These are phyloP conservation scores for Diacarnus erythraeanus DNA, from an alignment of 37 sponge, comb jelly and placozoan species.

Conservation along the genomic window DNA sequence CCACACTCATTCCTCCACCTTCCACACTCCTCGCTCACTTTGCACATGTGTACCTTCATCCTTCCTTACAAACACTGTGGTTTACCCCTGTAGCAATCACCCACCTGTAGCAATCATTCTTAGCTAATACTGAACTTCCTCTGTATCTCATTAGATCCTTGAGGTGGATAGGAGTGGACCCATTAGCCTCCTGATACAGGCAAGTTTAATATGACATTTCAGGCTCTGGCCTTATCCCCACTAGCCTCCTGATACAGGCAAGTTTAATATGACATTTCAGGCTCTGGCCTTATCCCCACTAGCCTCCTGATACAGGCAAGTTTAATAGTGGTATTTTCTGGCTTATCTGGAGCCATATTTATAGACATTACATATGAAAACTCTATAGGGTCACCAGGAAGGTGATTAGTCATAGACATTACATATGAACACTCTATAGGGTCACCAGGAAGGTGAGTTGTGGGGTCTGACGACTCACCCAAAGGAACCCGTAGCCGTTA, in stretches of 20 bases:
- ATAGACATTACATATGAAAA: too few species aligned
- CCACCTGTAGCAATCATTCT: too few species aligned
- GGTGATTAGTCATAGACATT: too few species aligned
- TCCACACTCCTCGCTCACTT: too few species aligned
- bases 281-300: constrained; percentile 20
- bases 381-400: constrained; percentile 89
- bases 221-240: constrained; percentile 4
- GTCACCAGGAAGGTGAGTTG: constrained; percentile 92
- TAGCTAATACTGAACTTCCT: too few species aligned
- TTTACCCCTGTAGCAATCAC: too few species aligned
- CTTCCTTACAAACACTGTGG: too few species aligned
- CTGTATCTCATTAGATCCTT: constrained; percentile 47
- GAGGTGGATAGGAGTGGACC: constrained; percentile 87
- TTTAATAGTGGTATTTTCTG: background rate
- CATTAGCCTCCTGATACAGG: constrained; percentile 75
- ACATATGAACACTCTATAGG: too few species aligned
- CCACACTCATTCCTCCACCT: too few species aligned
- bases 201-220: background rate
- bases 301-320: constrained; percentile 70
- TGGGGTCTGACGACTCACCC: constrained; percentile 95
- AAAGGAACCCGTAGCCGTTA: constrained; percentile 47
- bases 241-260: constrained; percentile 73
- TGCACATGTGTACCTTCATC: too few species aligned
- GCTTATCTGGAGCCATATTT: background rate
- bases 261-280: background rate